A percentile compares a stretch with the other conserved stretches of the same genome.
phyloP scores from a whole-genome alignment of 1,140 invertebrate genomes.

The Amphibalanus amphitrite region DNA sequence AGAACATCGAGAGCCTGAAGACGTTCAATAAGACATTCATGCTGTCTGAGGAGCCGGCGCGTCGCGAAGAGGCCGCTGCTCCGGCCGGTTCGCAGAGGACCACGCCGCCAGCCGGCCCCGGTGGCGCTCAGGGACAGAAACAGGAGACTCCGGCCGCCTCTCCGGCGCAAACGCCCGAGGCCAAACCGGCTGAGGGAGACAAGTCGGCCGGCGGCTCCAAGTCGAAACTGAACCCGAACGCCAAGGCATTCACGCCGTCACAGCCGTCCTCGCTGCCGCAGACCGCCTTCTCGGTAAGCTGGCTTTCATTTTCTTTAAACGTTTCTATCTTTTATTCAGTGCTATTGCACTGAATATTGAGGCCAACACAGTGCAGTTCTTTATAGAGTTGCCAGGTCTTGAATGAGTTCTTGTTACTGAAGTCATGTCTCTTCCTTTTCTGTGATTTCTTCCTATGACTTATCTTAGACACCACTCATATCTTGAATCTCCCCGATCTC shows the following conservation, averaged over 20 bases:
- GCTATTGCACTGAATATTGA: background rate
- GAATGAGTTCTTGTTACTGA: too few species aligned
- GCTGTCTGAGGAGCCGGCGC: constrained; percentile 26
- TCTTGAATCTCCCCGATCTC: background rate
- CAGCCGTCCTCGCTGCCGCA: background rate
- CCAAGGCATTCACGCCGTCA: constrained; percentile 49
- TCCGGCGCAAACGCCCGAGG: constrained; percentile 11
- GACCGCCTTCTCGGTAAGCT: background rate
- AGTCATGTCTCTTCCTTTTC: background rate
- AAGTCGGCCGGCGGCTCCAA: constrained; percentile 44
- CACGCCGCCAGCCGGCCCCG: constrained; percentile 13
- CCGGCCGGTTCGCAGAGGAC: constrained; percentile 8
- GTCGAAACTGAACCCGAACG: constrained; percentile 68
- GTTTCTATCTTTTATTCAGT: too few species aligned
- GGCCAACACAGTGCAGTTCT: background rate
- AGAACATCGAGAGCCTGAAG: constrained; percentile 34
- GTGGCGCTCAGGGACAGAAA: constrained; percentile 9
- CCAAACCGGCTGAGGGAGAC: constrained; percentile 25
- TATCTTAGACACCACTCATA: background rate
- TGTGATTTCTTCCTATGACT: background rate
- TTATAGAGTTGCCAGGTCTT: too few species aligned
- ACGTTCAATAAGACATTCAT: constrained; percentile 41
- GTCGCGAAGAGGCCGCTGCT: background rate
- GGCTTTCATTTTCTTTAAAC: too few species aligned
- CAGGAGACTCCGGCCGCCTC: constrained; percentile 9